A percentile compares a stretch with the other conserved stretches of the same genome.
phyloP scores from a whole-genome alignment of 2,888 invertebrate species.

The Melanostoma mellinum region DNA sequence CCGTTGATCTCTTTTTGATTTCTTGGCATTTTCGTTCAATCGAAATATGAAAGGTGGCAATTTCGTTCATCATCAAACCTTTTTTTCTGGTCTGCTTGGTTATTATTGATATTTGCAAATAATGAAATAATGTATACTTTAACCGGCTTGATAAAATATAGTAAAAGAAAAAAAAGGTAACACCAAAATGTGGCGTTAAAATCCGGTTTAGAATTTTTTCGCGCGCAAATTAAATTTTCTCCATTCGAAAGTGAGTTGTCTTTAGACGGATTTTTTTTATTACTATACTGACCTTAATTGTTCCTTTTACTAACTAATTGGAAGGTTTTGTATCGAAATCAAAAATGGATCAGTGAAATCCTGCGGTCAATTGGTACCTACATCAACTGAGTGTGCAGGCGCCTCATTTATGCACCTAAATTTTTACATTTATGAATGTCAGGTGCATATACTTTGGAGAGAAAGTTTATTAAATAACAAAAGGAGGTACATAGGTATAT shows the following conservation, averaged over 20 bases:
- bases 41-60: conserved; percentile 3
- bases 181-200: conserved; percentile 16
- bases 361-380: too few relatives aligned
- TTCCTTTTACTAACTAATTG: conserved; percentile 15
- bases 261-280: not conserved
- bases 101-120: conserved; percentile 41
- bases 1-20: conserved; percentile 26
- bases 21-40: conserved; percentile 37
- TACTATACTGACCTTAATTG: conserved; percentile 27
- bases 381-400: too few relatives aligned
- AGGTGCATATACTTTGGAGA: too few relatives aligned
- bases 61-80: conserved; percentile 4
- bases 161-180: conserved; percentile 17
- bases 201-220: conserved; percentile 22
- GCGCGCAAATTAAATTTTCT: conserved; percentile 49
- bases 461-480: too few relatives aligned
- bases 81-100: conserved; percentile 34
- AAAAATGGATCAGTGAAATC: too few relatives aligned
- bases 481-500: too few relatives aligned
- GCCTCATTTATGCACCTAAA: too few relatives aligned
- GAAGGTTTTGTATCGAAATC: too few relatives aligned
- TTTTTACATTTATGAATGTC: too few relatives aligned
- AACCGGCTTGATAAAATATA: conserved; percentile 60
- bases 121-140: conserved; percentile 42
- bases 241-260: conserved; percentile 43